Conservation (phyloP, 1,140 invertebrate species). For the Ephestia elutella region DNA sequence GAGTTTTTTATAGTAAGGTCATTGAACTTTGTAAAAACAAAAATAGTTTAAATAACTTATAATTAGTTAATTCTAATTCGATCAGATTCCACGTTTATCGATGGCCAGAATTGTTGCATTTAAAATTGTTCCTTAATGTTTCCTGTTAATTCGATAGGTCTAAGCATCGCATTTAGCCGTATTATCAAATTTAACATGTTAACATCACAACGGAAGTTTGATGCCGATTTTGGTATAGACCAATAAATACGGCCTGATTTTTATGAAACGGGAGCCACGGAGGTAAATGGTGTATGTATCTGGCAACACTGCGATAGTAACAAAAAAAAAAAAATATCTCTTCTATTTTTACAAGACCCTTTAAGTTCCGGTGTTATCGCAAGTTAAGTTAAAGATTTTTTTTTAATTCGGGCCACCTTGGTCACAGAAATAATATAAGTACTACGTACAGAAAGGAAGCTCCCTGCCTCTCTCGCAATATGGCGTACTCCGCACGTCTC, state of each 20-base stretch:
- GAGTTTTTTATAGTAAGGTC: too few relatives aligned
- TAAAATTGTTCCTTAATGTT: slow-evolving; percentile 47
- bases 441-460: too few relatives aligned
- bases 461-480: too few relatives aligned
- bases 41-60: too few relatives aligned
- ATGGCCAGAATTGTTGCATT: slow-evolving; percentile 49
- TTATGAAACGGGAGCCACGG: background rate
- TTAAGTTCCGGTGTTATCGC: too few relatives aligned
- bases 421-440: too few relatives aligned
- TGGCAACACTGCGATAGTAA: background rate
- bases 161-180: slow-evolving; percentile 27
- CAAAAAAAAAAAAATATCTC: too few relatives aligned
- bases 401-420: too few relatives aligned
- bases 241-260: slow-evolving; percentile 2
- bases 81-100: slow-evolving; percentile 12
- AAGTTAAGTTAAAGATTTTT: too few relatives aligned
- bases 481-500: too few relatives aligned
- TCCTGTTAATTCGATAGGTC: slow-evolving; percentile 37
- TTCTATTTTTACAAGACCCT: too few relatives aligned
- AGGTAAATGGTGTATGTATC: background rate
- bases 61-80: background rate
- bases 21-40: too few relatives aligned
- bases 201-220: slow-evolving; percentile 12
- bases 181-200: background rate
- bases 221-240: background rate